phyloP scores from a whole-genome alignment of 2,888 invertebrate species.

The Ectropis crepuscularia region DNA sequence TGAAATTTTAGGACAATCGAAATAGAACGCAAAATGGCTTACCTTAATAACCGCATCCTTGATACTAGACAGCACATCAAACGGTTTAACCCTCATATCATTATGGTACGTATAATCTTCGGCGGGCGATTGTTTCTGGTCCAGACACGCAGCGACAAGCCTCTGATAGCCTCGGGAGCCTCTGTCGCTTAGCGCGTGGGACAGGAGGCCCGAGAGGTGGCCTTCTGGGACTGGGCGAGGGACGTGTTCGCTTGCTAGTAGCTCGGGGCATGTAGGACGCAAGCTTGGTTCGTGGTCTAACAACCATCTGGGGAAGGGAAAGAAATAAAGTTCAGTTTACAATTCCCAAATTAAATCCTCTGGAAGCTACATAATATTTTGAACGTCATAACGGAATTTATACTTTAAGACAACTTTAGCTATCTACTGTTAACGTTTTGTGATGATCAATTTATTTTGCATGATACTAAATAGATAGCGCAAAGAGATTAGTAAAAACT shows the following conservation, averaged over 20 bases:
- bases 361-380: too few relatives aligned
- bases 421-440: too few relatives aligned
- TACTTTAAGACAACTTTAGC: too few relatives aligned
- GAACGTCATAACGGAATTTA: too few relatives aligned
- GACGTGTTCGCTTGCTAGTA: slow-evolving; percentile 92
- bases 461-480: too few relatives aligned
- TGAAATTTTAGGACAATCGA: not conserved
- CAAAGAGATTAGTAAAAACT: too few relatives aligned
- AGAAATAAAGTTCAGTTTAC: not conserved
- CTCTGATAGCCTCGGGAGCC: slow-evolving; percentile 68
- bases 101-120: slow-evolving; percentile 93
- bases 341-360: not conserved
- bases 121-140: slow-evolving; percentile 84
- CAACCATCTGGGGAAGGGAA: slow-evolving; percentile 83
- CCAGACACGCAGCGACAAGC: slow-evolving; percentile 67
- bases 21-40: slow-evolving; percentile 7
- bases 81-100: slow-evolving; percentile 54
- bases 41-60: slow-evolving; percentile 67
- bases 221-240: slow-evolving; percentile 96
- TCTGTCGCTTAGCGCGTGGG: slow-evolving; percentile 92
- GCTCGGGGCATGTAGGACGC: slow-evolving; percentile 93
- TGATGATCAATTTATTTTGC: too few relatives aligned
- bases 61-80: slow-evolving; percentile 50
- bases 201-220: slow-evolving; percentile 91
- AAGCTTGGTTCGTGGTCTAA: slow-evolving; percentile 93